These are phyloP conservation scores for Uria lomvia DNA, from an alignment of 2,113 vertebrate genomes.

Conservation along the genomic window DNA sequence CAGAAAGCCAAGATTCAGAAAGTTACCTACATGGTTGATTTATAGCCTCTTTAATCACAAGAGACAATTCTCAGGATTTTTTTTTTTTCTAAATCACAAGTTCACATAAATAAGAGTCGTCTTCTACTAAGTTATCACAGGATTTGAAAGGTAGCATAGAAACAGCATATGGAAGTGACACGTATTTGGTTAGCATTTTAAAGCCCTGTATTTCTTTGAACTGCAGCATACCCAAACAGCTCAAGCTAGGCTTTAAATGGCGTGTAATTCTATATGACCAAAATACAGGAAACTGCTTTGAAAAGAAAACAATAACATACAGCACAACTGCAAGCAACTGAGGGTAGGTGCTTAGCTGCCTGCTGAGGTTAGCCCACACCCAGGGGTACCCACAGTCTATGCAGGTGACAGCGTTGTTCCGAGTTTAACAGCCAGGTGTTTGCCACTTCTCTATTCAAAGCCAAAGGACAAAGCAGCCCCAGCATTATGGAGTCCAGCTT, in stretches of 20 bases:
- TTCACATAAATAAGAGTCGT: neutral
- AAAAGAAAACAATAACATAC: neutral
- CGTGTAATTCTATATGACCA: neutral
- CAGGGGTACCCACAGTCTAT: neutral
- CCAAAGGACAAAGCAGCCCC: neutral
- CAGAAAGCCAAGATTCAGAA: neutral
- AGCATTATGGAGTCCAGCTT: neutral
- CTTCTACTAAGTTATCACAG: neutral
- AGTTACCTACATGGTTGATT: slow-evolving; percentile 52
- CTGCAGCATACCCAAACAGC: neutral
- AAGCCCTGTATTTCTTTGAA: neutral
- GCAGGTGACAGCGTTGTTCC: neutral
- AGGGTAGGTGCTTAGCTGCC: neutral
- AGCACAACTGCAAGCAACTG: neutral
- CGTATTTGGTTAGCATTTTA: neutral
- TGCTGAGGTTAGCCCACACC: neutral
- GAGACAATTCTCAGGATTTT: neutral
- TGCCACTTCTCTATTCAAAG: neutral
- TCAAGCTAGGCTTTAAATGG: neutral
- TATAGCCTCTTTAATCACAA: slow-evolving; percentile 52
- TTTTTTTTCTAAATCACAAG: neutral
- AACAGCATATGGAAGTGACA: neutral
- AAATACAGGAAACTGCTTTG: neutral
- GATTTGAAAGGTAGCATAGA: neutral
- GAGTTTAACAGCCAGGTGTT: neutral